Evolutionary conservation across 2,888 invertebrate genomes (phyloP), one percentile per base, ranked within the genome.

Genomic region (Rotaria macrura): DNA sequence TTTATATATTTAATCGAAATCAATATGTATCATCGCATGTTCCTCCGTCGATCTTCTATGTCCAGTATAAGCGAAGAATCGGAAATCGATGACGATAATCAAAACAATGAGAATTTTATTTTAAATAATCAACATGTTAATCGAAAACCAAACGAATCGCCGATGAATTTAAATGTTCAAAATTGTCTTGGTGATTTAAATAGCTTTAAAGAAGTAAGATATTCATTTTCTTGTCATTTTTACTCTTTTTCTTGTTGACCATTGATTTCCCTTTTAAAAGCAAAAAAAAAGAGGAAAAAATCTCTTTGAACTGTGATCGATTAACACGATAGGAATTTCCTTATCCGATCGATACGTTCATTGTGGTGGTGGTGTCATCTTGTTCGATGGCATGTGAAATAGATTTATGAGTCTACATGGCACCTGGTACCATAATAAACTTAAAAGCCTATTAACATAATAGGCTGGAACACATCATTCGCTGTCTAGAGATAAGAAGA

Each of bases 41-140:
- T n/a, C 20, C 14, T 65, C 34, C 65, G 65, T 65, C 65, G 65
- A 65, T 65, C 34, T 65, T 65, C 65, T 34, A 65, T 65, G 65
- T 65, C 65, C 14, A 65, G 65, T 65, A 65, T 65, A 65, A 65
- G 65, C 20, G 65, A 65, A 65, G 65, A 65, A 65, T 65, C 65
- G 1, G 65, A 65, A 65, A 65, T 14, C 14, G 65, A 34, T 65
- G 65, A 65, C 38, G 34, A 65, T 65, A 34, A 65, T 65, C 65
- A 65, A 52, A 20, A 23, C 23, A 7, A 23, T 23, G 52, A 23
- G 1, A 23, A 23, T 5, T 52, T 52, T 20, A 23, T 52, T 5
- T 6, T 4, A 52, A 52, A 52, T 52, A 52, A 52, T 23, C 5
- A 52, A 4, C 4, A 65, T 65, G 7, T 6, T 20, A 29, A 65